phyloP scores from a whole-genome alignment of 2,888 invertebrate genomes.

The Abrostola tripartita region DNA sequence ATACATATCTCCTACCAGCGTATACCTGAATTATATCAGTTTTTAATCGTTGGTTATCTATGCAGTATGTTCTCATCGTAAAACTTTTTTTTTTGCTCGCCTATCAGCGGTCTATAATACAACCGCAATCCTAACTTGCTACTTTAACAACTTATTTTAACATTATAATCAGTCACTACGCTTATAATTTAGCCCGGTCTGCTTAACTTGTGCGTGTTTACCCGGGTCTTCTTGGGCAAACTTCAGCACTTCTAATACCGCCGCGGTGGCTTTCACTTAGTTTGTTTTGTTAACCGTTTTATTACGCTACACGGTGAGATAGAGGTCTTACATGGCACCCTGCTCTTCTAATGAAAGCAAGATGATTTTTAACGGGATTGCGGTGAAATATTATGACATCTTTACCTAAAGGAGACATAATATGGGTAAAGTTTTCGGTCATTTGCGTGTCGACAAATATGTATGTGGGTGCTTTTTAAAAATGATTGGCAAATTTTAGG shows the following conservation, averaged over 20 bases:
- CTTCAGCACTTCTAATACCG: constrained; percentile 65
- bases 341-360: constrained; percentile 24
- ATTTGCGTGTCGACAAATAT: constrained; percentile 7
- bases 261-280: constrained; percentile 63
- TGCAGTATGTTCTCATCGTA: too few species aligned
- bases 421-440: constrained; percentile 18
- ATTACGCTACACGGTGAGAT: constrained; percentile 53
- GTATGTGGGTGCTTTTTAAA: too few species aligned
- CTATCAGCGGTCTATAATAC: not conserved
- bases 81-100: too few species aligned
- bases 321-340: constrained; percentile 28
- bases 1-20: too few species aligned
- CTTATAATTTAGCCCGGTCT: constrained; percentile 53
- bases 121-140: constrained; percentile 7
- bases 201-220: constrained; percentile 65
- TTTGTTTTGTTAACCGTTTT: constrained; percentile 67
- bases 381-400: too few species aligned
- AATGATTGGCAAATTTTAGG: too few species aligned
- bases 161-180: constrained; percentile 12
- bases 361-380: constrained; percentile 38
- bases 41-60: too few species aligned
- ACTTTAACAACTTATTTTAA: constrained; percentile 25
- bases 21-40: too few species aligned
- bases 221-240: constrained; percentile 63
- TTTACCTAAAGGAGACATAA: constrained; percentile 12